phyloP scores from a whole-genome alignment of 2,888 invertebrate species.

The Clanis bilineata region DNA sequence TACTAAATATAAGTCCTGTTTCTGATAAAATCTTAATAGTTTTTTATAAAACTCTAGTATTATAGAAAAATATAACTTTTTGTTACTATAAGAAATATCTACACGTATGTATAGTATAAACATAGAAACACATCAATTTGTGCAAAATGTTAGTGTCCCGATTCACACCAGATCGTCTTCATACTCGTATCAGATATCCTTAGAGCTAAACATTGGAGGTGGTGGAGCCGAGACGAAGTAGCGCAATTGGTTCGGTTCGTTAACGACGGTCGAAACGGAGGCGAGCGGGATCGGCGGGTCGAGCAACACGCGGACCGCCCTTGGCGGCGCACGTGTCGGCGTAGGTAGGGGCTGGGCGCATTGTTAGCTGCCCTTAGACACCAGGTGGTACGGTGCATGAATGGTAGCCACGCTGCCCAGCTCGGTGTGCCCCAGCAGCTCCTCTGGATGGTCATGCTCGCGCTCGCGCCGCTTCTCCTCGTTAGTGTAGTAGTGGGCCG shows the following conservation, averaged over 20 bases:
- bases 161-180: constrained; percentile 70
- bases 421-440: constrained; percentile 58
- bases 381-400: constrained; percentile 63
- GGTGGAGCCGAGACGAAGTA: constrained; percentile 48
- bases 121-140: background rate
- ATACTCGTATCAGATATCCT: constrained; percentile 69
- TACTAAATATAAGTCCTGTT: constrained; percentile 33
- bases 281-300: constrained; percentile 35
- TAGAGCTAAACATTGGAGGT: constrained; percentile 45
- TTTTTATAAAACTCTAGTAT: constrained; percentile 29
- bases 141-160: constrained; percentile 12
- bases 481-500: constrained; percentile 90
- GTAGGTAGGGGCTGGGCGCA: constrained; percentile 45
- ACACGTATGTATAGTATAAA: constrained; percentile 1
- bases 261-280: constrained; percentile 31
- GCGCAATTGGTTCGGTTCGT: constrained; percentile 42
- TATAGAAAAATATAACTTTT: background rate
- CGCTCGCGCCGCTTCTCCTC: constrained; percentile 84
- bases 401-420: constrained; percentile 67
- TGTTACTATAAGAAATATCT: constrained; percentile 23
- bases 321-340: constrained; percentile 35
- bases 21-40: constrained; percentile 37
- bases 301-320: constrained; percentile 35
- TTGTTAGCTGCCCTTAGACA: constrained; percentile 67
- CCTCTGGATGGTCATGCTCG: constrained; percentile 67